Conservation (phyloP, 2,797 vertebrate species). For the Acomys russatus region DNA sequence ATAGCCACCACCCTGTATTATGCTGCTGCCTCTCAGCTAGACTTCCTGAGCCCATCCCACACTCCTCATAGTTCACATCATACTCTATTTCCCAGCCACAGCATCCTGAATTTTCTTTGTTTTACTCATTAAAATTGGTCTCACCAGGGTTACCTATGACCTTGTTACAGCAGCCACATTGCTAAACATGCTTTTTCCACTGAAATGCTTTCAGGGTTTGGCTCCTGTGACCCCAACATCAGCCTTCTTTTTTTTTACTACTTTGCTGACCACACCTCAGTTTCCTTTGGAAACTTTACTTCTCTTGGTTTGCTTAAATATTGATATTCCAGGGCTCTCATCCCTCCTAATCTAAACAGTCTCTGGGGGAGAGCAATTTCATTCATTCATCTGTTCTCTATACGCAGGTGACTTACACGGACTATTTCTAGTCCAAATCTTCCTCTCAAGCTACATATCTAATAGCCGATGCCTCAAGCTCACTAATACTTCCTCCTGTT, state of each 20-base stretch:
- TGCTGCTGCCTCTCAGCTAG: neutral
- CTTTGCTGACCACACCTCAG: neutral
- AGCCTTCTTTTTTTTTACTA: neutral
- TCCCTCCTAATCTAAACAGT: neutral
- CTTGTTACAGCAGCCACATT: neutral
- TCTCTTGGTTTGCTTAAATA: conserved; percentile 11
- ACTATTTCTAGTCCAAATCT: neutral
- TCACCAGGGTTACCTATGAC: neutral
- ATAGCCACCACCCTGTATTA: conserved; percentile 17
- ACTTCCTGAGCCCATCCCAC: conserved; percentile 32
- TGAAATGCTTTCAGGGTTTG: neutral
- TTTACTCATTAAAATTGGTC: conserved; percentile 12
- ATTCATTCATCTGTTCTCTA: neutral
- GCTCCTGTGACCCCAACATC: neutral
- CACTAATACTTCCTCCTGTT: neutral
- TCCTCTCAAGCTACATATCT: neutral
- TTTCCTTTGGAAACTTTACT: conserved; percentile 26
- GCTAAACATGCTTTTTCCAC: neutral
- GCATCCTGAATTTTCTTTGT: neutral
- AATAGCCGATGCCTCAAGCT: neutral
- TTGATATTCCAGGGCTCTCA: neutral
- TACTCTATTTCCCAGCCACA: neutral
- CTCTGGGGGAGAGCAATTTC: neutral
- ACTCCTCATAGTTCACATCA: neutral
- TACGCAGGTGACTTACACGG: neutral